Conservation (phyloP, 2,797 vertebrate species). For the Chelon labrosus region DNA sequence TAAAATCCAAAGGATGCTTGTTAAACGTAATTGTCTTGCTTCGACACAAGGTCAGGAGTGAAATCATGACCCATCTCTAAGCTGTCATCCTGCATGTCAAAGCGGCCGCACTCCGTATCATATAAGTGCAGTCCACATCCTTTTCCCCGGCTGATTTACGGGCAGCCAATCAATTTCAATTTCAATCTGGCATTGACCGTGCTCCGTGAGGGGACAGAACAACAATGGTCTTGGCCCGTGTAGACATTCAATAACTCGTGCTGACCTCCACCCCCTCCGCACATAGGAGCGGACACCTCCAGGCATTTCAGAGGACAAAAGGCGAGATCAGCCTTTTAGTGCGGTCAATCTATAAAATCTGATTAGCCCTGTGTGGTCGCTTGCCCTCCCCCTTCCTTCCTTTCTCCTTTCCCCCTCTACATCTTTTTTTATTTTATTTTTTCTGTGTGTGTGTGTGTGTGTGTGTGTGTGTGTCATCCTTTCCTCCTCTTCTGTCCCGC, state of each 20-base stretch:
- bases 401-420: slow-evolving; percentile 25
- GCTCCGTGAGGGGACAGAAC: slow-evolving; percentile 66
- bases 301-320: slow-evolving; percentile 80
- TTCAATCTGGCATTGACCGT: slow-evolving; percentile 78
- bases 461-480: slow-evolving; percentile 34
- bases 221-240: slow-evolving; percentile 75
- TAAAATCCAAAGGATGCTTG: background rate
- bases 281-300: slow-evolving; percentile 63
- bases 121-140: slow-evolving; percentile 37
- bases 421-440: slow-evolving; percentile 24
- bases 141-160: slow-evolving; percentile 72
- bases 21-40: slow-evolving; percentile 1
- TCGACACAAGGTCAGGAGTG: slow-evolving; percentile 12
- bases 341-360: slow-evolving; percentile 81
- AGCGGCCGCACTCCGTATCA: slow-evolving; percentile 46
- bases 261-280: slow-evolving; percentile 66
- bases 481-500: slow-evolving; percentile 3
- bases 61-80: slow-evolving; percentile 20
- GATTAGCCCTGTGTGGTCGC: slow-evolving; percentile 74
- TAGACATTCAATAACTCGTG: slow-evolving; percentile 73
- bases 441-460: no score
- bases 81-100: slow-evolving; percentile 41
- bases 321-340: slow-evolving; percentile 75
- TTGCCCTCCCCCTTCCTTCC: slow-evolving; percentile 31
- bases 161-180: slow-evolving; percentile 84